Evolutionary conservation across 92 coral and sea anemone genomes (phyloP), one percentile per base, ranked within the genome.

Genomic region (Bergia sp.): DNA sequence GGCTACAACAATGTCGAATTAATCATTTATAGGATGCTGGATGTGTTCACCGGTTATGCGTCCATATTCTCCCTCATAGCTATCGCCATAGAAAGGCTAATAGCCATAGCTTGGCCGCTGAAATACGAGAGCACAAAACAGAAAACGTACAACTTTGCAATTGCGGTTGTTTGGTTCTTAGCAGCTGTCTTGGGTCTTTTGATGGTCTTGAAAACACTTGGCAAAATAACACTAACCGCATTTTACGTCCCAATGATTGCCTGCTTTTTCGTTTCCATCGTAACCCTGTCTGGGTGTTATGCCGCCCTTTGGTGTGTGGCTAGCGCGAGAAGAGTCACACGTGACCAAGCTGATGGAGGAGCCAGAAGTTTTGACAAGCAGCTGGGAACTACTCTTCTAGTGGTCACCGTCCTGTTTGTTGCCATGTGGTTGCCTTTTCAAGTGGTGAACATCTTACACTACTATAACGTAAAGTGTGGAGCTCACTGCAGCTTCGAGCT

Each of bases 371-470:
- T 72, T 72, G 95, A 95, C 57, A 91, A 79, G 73, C 87, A 83
- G 55, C 86, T 95, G 53, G 94, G 92, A 3, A 77, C 75, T 73
- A 95, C 94, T 84, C 91, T 95, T 7, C 84, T 93, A 58, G 86
- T 71, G 77, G 88, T 95, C 20, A 93, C 98, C 11, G 49, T 90
- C 15, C 81, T 90, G 58, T 94, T 94, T 77, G 85, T 94, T 3
- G 73, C 88, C 88, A 93, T 92, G 37, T 94, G 97, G 97, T 69
- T 94, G 37, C 97, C 97, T 2, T 94, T 94, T 43, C 91, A 94
- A 23, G 78, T 94, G 36, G 81, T 93, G n/a, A 94, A 94, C 86
- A 93, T 94, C 9, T 78, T 91, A 69, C 89, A 93, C 64, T 94
- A 81, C 88, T 93, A 93, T 79, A 87, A 90, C 39, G 77, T 80